Conservation (phyloP, 2,888 invertebrate species). For the Ceriagrion tenellum region DNA sequence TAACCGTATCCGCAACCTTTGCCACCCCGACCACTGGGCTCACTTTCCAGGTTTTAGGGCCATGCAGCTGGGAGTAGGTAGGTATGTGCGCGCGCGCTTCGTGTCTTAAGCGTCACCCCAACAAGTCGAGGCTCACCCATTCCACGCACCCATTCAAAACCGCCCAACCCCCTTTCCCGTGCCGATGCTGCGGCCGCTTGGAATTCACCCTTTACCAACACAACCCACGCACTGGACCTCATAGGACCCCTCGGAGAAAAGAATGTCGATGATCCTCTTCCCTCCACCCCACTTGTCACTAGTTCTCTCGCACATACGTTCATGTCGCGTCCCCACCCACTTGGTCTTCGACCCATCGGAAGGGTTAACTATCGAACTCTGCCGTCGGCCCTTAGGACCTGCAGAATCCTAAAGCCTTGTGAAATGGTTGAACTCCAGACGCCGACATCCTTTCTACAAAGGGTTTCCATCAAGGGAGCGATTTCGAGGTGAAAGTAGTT, state of each 20-base stretch:
- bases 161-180: background rate
- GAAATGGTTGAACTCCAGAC: background rate
- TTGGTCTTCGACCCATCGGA: too few species aligned
- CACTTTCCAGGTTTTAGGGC: background rate
- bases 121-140: background rate
- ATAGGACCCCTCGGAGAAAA: too few species aligned
- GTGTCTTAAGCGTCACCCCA: background rate
- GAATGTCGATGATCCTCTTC: background rate
- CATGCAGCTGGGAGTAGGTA: background rate
- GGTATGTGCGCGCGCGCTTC: background rate
- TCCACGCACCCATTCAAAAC: background rate
- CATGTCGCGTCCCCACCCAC: too few species aligned
- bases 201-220: background rate
- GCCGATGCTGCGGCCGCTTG: background rate
- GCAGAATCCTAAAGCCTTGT: background rate
- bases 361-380: background rate
- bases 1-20: conserved; percentile 28
- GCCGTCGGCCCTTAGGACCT: background rate
- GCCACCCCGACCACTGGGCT: background rate
- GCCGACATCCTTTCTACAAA: too few species aligned
- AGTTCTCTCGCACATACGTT: background rate
- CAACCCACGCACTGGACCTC: background rate
- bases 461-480: too few species aligned
- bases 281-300: background rate
- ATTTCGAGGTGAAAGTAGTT: background rate